Base-by-base conservation (phyloP, 2,888 invertebrate genomes). In the Ormyrus pomaceus region DNA sequence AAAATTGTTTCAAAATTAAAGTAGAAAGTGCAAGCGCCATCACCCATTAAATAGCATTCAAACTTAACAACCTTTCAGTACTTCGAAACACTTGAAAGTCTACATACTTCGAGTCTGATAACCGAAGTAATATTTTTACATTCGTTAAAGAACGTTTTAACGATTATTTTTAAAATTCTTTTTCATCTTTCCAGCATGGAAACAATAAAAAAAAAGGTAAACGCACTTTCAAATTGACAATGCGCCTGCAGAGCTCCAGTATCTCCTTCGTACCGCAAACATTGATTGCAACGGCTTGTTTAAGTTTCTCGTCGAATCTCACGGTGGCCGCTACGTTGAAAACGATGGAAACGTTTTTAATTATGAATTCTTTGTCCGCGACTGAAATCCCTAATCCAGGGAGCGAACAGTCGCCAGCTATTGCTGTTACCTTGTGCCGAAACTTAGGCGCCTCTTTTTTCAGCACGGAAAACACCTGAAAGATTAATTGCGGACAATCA, bases 301-400 rank as follows among this genome's bases (percentile, higher is more conserved):
- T 93, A 0, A 98, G 91, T 66, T 94, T 94, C 87, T 97, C 97
- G 89, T 97, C 96, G 86, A 98, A 98, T 86, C 95, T 94, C 6
- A 98, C 96, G 0, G 98, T 98, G 0, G 98, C 99, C 0, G 98
- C 98, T 8, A 95, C 95, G 88, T 99, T 97, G 90, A 99, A 95
- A 72, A 94, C 93, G 48, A 94, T 91, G 1, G 87, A 90, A 45
- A 96, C 94, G 89, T 95, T 94, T 5, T 94, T 93, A 0, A 91
- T 91, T 4, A 95, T 90, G 81, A 91, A 92, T 84, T 93, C 92
- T 83, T 94, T 93, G 86, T 95, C 94, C 6, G 91, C 91, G 0
- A 93, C 87, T 0, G 92, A 93, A 50, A 95, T 90, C 0, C 95
- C 95, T 4, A 95, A 90, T 0, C 94, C 94, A 0, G 94, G 93